Percentiles rank a stretch among this genome's conserved stretches.
Conservation (phyloP, 2,113 vertebrate species). For the Hepsetus odoe region DNA sequence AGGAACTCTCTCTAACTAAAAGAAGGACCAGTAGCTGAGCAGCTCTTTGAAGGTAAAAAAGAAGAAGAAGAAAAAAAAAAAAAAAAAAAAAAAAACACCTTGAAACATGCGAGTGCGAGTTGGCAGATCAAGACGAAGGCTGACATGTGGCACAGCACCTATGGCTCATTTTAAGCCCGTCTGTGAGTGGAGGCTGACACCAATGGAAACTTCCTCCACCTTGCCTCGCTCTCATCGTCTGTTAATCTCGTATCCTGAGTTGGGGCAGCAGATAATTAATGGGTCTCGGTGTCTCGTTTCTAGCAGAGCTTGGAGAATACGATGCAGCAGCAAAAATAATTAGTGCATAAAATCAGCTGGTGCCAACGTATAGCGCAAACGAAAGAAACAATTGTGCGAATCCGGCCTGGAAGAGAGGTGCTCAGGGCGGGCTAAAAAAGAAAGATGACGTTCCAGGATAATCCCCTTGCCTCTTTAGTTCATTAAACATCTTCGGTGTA, state of each 20-base stretch:
- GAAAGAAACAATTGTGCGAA: background rate
- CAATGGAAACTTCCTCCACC: conserved; percentile 2
- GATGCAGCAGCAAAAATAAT: conserved; percentile 28
- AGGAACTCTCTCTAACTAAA: conserved; percentile 26
- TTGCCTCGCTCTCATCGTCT: background rate
- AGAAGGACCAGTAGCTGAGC: conserved; percentile 57
- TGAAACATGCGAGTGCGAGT: conserved; percentile 55
- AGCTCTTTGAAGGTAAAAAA: conserved; percentile 63
- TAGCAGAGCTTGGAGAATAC: conserved; percentile 25
- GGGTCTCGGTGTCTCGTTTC: conserved; percentile 20
- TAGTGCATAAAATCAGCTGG: conserved; percentile 28
- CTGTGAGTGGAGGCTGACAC: conserved; percentile 33
- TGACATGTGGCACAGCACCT: conserved; percentile 58
- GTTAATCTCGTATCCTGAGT: background rate
- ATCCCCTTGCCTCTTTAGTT: conserved; percentile 51
- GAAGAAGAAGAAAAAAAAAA: too few species aligned
- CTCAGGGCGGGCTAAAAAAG: background rate
- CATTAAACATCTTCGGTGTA: conserved; percentile 61
- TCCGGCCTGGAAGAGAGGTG: background rate
- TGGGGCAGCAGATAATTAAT: conserved; percentile 33
- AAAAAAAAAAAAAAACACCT: too few species aligned
- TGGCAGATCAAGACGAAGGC: conserved; percentile 55
- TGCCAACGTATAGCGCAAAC: background rate
- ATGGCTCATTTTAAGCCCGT: conserved; percentile 53
- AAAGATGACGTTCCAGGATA: conserved; percentile 26